Conservation (phyloP, 2,797 vertebrate species). For the Bovichtus variegatus region DNA sequence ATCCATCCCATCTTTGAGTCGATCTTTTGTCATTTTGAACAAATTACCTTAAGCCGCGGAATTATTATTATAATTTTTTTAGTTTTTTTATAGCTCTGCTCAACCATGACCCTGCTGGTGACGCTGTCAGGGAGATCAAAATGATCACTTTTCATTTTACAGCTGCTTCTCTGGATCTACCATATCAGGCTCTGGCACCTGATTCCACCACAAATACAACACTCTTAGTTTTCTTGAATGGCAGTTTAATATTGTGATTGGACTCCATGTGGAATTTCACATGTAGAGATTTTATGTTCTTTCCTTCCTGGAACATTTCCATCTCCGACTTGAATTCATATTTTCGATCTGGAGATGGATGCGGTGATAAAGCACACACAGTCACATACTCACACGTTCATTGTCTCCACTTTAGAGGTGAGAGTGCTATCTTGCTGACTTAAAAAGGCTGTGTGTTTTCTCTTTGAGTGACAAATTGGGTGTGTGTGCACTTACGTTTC, state of each 20-base stretch:
- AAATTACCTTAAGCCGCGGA: background rate
- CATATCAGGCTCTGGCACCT: constrained; percentile 15
- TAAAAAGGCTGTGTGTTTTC: constrained; percentile 49
- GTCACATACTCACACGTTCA: background rate
- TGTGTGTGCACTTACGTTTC: constrained; percentile 22
- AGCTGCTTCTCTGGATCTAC: constrained; percentile 27
- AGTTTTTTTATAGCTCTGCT: background rate
- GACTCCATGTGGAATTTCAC: constrained; percentile 18
- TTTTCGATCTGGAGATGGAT: constrained; percentile 34
- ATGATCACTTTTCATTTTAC: constrained; percentile 22
- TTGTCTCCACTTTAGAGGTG: constrained; percentile 27
- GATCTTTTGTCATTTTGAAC: constrained; percentile 37
- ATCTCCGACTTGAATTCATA: background rate
- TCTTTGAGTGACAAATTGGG: constrained; percentile 45
- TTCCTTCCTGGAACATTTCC: constrained; percentile 17
- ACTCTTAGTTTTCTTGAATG: background rate
- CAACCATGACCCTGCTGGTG: constrained; percentile 1
- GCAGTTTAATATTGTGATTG: constrained; percentile 13
- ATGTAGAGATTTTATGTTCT: background rate
- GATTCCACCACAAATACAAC: constrained; percentile 10
- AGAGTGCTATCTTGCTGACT: constrained; percentile 31
- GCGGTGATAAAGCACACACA: constrained; percentile 21
- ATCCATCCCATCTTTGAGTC: constrained; percentile 7
- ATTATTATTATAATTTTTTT: too few relatives aligned
- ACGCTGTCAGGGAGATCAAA: constrained; percentile 16